Evolutionary conservation across 2,888 invertebrate genomes (phyloP).

Genomic region (Nomada ferruginata): DNA sequence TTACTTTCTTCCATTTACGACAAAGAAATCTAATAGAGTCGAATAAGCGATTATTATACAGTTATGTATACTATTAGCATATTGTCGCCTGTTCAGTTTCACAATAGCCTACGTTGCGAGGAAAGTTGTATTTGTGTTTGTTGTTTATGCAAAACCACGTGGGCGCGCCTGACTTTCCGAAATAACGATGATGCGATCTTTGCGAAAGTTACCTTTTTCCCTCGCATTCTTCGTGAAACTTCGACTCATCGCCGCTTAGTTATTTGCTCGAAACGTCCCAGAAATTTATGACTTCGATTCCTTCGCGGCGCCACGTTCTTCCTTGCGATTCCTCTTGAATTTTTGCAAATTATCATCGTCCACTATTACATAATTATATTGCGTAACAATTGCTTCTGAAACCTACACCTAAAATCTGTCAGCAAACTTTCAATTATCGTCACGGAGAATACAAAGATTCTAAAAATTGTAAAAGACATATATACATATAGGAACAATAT

Average conservation of each 20-base stretch:
- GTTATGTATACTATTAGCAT: no score
- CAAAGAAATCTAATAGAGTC: background rate
- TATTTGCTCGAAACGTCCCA: background rate
- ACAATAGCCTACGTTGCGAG: background rate
- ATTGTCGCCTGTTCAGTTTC: background rate
- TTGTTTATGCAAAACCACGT: constrained; percentile 63
- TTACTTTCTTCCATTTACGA: background rate
- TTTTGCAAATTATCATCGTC: no score
- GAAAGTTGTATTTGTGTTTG: constrained; percentile 51
- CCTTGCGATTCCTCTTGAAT: no score
- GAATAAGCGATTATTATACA: no score
- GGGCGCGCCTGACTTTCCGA: constrained; percentile 64
- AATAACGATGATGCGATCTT: constrained; percentile 72
- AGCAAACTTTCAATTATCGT: no score
- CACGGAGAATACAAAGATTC: no score
- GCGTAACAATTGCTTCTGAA: no score
- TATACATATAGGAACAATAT: no score
- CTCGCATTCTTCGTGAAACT: background rate
- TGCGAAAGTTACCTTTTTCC: constrained; percentile 53
- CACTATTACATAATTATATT: no score
- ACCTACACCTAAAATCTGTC: no score
- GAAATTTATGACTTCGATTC: constrained; percentile 9
- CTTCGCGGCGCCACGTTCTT: no score
- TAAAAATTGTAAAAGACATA: no score
- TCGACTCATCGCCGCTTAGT: constrained; percentile 6